Evolutionary conservation across 2,797 vertebrate species (phyloP).

Genomic region (Phaenicophaeus curvirostris): DNA sequence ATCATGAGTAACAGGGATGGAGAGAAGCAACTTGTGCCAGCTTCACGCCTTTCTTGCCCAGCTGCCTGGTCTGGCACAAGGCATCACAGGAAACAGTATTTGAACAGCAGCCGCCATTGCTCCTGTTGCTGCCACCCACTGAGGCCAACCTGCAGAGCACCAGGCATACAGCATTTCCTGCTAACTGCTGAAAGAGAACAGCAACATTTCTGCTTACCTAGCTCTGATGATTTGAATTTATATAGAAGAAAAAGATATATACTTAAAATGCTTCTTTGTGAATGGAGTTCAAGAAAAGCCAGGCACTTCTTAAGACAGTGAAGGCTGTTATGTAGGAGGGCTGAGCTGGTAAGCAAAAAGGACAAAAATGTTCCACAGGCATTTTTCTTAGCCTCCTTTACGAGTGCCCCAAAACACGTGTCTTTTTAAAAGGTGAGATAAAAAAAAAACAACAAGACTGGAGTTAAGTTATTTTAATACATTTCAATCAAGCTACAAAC

Average conservation of each 20-base stretch:
- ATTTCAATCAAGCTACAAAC: conserved; percentile 46
- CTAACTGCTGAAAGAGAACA: background rate
- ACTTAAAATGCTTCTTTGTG: background rate
- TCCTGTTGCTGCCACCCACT: rapidly evolving
- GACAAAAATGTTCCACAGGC: background rate
- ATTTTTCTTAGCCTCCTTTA: background rate
- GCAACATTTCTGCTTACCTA: background rate
- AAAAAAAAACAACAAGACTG: background rate
- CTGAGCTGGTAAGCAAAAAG: background rate
- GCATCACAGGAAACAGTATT: rapidly evolving
- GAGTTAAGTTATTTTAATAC: background rate
- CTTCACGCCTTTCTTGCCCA: background rate
- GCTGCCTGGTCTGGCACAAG: background rate
- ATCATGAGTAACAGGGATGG: rapidly evolving
- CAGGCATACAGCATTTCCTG: rapidly evolving
- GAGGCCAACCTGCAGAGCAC: rapidly evolving
- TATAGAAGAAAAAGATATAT: background rate
- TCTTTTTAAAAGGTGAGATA: background rate
- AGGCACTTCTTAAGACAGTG: background rate
- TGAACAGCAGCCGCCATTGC: background rate
- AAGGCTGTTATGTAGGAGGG: background rate
- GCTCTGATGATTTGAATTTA: background rate
- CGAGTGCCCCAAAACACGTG: background rate
- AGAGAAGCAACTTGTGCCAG: background rate
- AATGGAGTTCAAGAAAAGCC: background rate